Conservation (phyloP, 2,797 vertebrate genomes). For the Argyrosomus regius region DNA sequence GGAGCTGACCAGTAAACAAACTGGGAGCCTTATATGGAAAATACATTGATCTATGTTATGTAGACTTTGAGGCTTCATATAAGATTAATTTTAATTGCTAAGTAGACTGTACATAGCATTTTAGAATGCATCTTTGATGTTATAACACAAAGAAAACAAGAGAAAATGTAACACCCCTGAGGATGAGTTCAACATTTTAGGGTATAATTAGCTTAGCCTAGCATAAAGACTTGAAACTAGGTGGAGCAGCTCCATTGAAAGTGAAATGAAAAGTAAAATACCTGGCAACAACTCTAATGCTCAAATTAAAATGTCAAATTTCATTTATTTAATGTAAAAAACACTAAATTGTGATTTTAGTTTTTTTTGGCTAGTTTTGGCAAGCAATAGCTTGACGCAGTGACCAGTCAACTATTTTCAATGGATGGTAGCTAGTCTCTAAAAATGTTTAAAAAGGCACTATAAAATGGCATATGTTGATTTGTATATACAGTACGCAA, state of each 20-base stretch:
- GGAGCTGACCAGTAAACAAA: constrained; percentile 43
- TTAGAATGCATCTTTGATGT: neutral
- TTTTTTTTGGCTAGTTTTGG: neutral
- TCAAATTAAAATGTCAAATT: neutral
- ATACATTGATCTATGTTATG: neutral
- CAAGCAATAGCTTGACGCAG: neutral
- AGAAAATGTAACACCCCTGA: neutral
- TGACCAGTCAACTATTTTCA: neutral
- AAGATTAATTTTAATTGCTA: neutral
- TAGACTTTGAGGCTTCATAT: constrained; percentile 6
- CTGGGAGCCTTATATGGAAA: constrained; percentile 11
- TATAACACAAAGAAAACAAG: neutral
- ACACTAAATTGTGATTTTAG: neutral
- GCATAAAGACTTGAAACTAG: neutral
- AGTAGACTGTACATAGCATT: neutral
- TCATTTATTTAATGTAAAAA: neutral
- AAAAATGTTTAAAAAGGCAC: too few species aligned
- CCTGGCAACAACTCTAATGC: neutral
- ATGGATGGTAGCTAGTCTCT: too few species aligned
- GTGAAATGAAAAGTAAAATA: neutral
- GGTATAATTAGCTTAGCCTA: neutral
- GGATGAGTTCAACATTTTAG: neutral
- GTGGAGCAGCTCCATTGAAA: neutral
- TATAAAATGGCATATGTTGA: too few species aligned
- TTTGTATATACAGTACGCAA: too few species aligned